Conservation (phyloP, 1,140 invertebrate species). For the Cecropterus lyciades region DNA sequence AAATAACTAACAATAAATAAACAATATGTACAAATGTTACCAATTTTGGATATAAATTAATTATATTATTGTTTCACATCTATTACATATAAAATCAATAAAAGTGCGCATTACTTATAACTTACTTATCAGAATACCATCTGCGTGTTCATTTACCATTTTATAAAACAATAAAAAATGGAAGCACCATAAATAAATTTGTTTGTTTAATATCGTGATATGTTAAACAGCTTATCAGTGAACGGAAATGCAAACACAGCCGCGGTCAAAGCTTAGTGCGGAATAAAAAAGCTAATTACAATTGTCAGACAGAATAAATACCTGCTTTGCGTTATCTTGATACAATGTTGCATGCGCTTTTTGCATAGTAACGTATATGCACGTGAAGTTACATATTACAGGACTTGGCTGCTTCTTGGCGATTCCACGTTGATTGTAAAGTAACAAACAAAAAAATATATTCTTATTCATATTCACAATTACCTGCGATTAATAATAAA, state of each 20-base stretch:
- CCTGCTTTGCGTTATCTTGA: constrained; percentile 4
- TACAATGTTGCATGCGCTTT: constrained; percentile 10
- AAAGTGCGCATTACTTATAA: too few relatives aligned
- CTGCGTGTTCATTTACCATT: constrained; percentile 5
- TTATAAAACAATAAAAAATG: constrained; percentile 7
- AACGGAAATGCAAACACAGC: constrained; percentile 18
- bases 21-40: too few relatives aligned
- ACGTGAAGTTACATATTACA: neutral
- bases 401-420: neutral
- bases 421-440: too few relatives aligned
- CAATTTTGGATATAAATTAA: too few relatives aligned
- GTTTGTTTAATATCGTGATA: constrained; percentile 22
- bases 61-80: too few relatives aligned
- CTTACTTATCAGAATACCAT: constrained; percentile 1
- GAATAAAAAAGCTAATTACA: constrained; percentile 11
- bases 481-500: too few relatives aligned
- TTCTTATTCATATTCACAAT: too few relatives aligned
- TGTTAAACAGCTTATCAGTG: constrained; percentile 12
- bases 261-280: constrained; percentile 12
- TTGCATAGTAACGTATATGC: constrained; percentile 3
- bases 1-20: too few relatives aligned
- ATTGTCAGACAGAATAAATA: constrained; percentile 20
- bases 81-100: too few relatives aligned
- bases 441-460: too few relatives aligned
- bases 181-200: constrained; percentile 5